Evolutionary conservation across 2,797 vertebrate species (phyloP).

Genomic region (Centropyge bicolor): DNA sequence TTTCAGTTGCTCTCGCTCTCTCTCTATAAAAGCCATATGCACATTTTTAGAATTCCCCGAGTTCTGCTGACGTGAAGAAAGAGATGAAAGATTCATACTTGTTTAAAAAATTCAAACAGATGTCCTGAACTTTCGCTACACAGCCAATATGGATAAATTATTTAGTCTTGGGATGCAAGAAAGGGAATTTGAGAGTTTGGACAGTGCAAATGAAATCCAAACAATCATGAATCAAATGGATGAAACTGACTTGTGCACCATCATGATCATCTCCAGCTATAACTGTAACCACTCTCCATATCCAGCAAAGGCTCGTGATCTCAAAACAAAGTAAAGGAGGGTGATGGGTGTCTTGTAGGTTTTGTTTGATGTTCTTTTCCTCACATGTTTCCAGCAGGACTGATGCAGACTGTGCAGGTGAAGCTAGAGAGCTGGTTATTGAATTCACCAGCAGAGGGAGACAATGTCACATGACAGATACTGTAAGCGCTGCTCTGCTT

Average conservation of each 20-base stretch:
- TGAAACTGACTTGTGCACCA: background rate
- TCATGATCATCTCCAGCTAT: background rate
- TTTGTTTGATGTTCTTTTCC: conserved; percentile 1
- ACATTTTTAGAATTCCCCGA: conserved; percentile 81
- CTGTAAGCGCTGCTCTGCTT: background rate
- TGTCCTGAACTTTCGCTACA: conserved; percentile 83
- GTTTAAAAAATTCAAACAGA: conserved; percentile 86
- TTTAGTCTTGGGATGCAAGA: conserved; percentile 75
- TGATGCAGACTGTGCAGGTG: conserved; percentile 8
- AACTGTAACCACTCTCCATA: background rate
- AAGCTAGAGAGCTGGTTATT: conserved; percentile 44
- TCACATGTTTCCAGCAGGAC: background rate
- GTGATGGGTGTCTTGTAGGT: background rate
- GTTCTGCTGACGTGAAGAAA: conserved; percentile 80
- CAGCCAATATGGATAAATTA: conserved; percentile 78
- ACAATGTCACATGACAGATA: conserved; percentile 64
- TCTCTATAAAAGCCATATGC: conserved; percentile 71
- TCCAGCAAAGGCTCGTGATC: background rate
- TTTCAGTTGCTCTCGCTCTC: conserved; percentile 4
- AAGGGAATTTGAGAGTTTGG: conserved; percentile 58
- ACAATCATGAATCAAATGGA: conserved; percentile 34
- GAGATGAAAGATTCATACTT: conserved; percentile 84
- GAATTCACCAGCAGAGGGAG: conserved; percentile 82
- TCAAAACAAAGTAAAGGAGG: background rate
- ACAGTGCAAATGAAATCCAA: conserved; percentile 52